phyloP scores from a whole-genome alignment of 1,140 invertebrate species.

The Panonychus citri region DNA sequence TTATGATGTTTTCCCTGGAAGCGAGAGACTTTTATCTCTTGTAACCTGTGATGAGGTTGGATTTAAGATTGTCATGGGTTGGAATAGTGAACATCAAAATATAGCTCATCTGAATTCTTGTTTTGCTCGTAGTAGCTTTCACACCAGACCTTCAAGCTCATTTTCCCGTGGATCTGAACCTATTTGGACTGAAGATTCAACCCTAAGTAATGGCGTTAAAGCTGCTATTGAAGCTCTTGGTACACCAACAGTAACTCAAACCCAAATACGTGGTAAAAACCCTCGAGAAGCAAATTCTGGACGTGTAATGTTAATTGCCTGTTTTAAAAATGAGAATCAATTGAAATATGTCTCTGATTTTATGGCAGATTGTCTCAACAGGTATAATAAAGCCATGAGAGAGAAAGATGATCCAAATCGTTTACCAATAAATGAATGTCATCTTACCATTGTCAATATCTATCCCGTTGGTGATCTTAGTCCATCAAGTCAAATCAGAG shows the following conservation, averaged over 20 bases:
- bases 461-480: slow-evolving; percentile 41
- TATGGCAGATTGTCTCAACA: not conserved
- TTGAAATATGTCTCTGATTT: not conserved
- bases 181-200: slow-evolving; percentile 29
- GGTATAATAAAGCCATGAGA: not conserved
- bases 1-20: slow-evolving; percentile 46
- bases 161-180: not conserved
- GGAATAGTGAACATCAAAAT: slow-evolving; percentile 6
- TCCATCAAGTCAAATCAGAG: too few species aligned
- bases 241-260: slow-evolving; percentile 34
- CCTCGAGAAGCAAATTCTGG: slow-evolving; percentile 13
- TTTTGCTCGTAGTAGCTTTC: not conserved
- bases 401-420: not conserved
- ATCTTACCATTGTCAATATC: slow-evolving; percentile 66
- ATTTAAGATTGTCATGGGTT: not conserved
- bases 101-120: not conserved
- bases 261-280: slow-evolving; percentile 20
- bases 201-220: slow-evolving; percentile 55
- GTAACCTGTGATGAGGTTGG: not conserved
- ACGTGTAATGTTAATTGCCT: slow-evolving; percentile 15
- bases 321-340: slow-evolving; percentile 10
- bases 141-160: not conserved
- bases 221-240: slow-evolving; percentile 63
- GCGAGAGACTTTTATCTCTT: slow-evolving; percentile 3
- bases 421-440: slow-evolving; percentile 53